Evolutionary conservation across 2,888 invertebrate genomes (phyloP).

Genomic region (Tenthredo notha): DNA sequence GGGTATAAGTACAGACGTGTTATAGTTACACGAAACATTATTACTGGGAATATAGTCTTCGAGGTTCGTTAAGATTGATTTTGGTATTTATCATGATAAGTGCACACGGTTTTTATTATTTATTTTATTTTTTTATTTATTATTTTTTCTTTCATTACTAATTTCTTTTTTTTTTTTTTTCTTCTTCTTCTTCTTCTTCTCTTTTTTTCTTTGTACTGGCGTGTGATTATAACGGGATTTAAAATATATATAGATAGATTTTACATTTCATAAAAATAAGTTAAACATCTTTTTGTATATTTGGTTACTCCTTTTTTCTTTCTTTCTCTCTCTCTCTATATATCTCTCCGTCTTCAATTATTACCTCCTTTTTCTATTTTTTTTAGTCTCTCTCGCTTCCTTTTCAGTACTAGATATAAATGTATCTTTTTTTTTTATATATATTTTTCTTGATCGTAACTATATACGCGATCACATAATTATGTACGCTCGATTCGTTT

Average conservation of each 20-base stretch:
- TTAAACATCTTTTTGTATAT: conserved; percentile 30
- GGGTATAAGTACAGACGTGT: not conserved
- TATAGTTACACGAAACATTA: conserved; percentile 6
- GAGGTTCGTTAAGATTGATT: conserved; percentile 35
- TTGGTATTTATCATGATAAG: conserved; percentile 24
- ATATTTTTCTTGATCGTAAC: not conserved
- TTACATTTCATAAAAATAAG: conserved; percentile 46
- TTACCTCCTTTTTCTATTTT: not conserved
- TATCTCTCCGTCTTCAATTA: not conserved
- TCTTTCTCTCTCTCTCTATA: not conserved
- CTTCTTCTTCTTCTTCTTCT: not conserved
- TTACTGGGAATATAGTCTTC: not conserved
- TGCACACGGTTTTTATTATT: conserved; percentile 33
- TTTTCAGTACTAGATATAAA: not conserved
- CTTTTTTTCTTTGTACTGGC: conserved; percentile 26
- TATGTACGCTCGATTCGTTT: not conserved
- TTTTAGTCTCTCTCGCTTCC: not conserved
- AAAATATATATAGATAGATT: conserved; percentile 41
- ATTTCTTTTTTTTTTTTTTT: not conserved
- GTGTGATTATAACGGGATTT: conserved; percentile 36
- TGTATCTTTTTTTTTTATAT: not conserved
- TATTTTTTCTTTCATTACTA: not conserved
- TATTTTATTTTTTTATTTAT: not conserved
- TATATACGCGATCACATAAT: not conserved
- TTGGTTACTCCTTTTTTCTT: not conserved